phyloP scores from a whole-genome alignment of 2,113 vertebrate species.

The Hoplias malabaricus region DNA sequence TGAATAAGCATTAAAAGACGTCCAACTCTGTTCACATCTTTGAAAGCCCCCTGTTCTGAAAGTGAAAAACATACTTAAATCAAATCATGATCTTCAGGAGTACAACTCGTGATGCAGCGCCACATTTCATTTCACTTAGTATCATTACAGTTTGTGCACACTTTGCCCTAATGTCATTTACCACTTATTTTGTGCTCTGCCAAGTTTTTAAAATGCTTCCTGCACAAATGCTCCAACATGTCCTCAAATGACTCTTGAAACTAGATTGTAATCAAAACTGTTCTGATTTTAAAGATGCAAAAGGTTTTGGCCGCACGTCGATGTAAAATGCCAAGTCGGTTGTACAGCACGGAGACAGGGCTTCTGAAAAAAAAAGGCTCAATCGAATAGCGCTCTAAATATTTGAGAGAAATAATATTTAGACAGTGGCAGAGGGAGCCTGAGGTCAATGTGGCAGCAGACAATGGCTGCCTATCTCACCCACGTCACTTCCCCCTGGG shows the following conservation, averaged over 20 bases:
- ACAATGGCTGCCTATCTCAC: slow-evolving; percentile 34
- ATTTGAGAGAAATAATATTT: slow-evolving; percentile 50
- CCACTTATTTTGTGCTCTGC: not conserved
- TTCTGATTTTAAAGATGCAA: not conserved
- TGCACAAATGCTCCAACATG: not conserved
- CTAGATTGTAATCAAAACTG: not conserved
- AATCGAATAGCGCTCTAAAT: slow-evolving; percentile 36
- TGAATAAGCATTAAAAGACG: not conserved
- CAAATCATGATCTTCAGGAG: not conserved
- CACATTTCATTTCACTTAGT: not conserved
- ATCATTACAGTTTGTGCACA: not conserved
- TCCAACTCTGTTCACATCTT: not conserved
- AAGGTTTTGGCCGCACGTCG: too few relatives aligned
- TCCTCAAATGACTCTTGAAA: not conserved
- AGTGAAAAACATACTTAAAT: slow-evolving; percentile 1
- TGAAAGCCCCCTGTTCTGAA: not conserved
- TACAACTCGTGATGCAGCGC: not conserved
- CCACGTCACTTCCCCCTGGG: slow-evolving; percentile 42
- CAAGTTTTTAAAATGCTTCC: not conserved
- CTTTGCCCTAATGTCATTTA: not conserved
- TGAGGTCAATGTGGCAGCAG: slow-evolving; percentile 36
- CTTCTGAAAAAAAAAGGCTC: slow-evolving; percentile 18
- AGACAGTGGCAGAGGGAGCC: slow-evolving; percentile 28
- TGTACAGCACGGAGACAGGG: not conserved
- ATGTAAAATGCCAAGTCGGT: not conserved